A percentile compares a stretch with the other conserved stretches of the same genome.
These are phyloP conservation scores for Phalangium opilio DNA, from an alignment of 2,888 invertebrate genomes.

Conservation along the genomic window DNA sequence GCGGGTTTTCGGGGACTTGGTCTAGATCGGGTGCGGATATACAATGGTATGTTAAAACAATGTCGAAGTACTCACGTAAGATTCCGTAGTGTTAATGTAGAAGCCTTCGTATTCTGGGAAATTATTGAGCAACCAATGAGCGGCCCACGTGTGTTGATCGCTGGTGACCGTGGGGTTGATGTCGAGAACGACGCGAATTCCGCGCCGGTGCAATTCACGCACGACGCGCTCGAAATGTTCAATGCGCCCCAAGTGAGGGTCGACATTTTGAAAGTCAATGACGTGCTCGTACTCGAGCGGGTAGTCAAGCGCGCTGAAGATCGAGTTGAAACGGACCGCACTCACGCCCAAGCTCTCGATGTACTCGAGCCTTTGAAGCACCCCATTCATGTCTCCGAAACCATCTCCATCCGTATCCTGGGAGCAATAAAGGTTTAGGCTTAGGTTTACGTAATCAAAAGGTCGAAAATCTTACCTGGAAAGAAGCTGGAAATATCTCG, in stretches of 20 bases:
- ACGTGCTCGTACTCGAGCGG: slow-evolving; percentile 58
- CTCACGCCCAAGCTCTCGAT: slow-evolving; percentile 51
- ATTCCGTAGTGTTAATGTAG: slow-evolving; percentile 14
- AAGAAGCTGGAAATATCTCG: slow-evolving; percentile 72
- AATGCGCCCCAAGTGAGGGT: slow-evolving; percentile 49
- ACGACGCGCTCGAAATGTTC: slow-evolving; percentile 52
- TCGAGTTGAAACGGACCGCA: slow-evolving; percentile 62
- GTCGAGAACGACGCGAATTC: slow-evolving; percentile 63
- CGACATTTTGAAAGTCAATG: slow-evolving; percentile 47
- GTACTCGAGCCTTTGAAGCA: slow-evolving; percentile 51
- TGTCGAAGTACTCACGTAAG: slow-evolving; percentile 6
- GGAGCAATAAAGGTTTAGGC: too few relatives aligned
- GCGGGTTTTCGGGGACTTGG: too few relatives aligned
- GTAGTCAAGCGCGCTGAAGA: slow-evolving; percentile 53
- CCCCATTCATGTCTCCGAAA: slow-evolving; percentile 65
- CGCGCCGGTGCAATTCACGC: slow-evolving; percentile 44
- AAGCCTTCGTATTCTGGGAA: slow-evolving; percentile 13
- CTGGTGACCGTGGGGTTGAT: slow-evolving; percentile 30
- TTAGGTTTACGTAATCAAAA: too few relatives aligned
- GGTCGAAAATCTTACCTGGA: slow-evolving; percentile 27
- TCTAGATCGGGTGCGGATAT: too few relatives aligned
- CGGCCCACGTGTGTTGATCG: slow-evolving; percentile 21
- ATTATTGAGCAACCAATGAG: slow-evolving; percentile 16
- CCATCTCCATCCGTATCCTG: slow-evolving; percentile 51
- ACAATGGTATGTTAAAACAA: neutral